phyloP scores from a whole-genome alignment of 2,888 invertebrate species.

The Venusia cambrica region DNA sequence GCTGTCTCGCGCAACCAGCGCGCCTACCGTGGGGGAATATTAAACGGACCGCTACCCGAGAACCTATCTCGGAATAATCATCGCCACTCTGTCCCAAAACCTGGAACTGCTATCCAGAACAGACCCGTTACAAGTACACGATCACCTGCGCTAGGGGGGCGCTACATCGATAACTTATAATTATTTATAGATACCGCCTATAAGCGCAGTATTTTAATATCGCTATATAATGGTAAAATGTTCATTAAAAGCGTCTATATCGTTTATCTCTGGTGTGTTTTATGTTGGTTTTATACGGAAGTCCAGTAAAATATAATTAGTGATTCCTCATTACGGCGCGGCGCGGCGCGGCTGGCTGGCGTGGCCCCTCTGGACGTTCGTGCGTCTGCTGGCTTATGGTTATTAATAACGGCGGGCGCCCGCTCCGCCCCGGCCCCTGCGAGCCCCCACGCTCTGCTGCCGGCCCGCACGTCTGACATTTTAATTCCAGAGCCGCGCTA shows the following conservation, averaged over 20 bases:
- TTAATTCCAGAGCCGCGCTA: constrained; percentile 75
- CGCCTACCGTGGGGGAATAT: constrained; percentile 70
- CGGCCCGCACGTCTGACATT: constrained; percentile 80
- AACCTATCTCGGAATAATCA: constrained; percentile 55
- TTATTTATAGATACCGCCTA: constrained; percentile 26
- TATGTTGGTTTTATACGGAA: constrained; percentile 65
- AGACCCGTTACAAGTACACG: constrained; percentile 22
- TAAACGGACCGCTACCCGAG: constrained; percentile 58
- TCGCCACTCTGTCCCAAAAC: constrained; percentile 50
- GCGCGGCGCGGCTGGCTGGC: constrained; percentile 52
- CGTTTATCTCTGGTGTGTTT: constrained; percentile 49
- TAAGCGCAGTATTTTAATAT: constrained; percentile 27
- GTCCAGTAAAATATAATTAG: constrained; percentile 81
- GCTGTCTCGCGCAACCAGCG: constrained; percentile 69
- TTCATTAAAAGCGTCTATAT: constrained; percentile 36
- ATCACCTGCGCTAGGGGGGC: constrained; percentile 7
- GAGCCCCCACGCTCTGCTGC: constrained; percentile 48
- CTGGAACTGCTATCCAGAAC: constrained; percentile 38
- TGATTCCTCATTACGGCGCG: constrained; percentile 79
- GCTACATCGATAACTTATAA: constrained; percentile 20
- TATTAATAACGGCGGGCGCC: constrained; percentile 76
- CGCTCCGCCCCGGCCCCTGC: constrained; percentile 43
- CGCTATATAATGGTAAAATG: constrained; percentile 24
- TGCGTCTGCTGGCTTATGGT: constrained; percentile 81
- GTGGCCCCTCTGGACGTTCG: constrained; percentile 80